These are phyloP conservation scores for Lepilemur ruficaudatus DNA, from an alignment of 2,797 vertebrate genomes.

Conservation along the genomic window DNA sequence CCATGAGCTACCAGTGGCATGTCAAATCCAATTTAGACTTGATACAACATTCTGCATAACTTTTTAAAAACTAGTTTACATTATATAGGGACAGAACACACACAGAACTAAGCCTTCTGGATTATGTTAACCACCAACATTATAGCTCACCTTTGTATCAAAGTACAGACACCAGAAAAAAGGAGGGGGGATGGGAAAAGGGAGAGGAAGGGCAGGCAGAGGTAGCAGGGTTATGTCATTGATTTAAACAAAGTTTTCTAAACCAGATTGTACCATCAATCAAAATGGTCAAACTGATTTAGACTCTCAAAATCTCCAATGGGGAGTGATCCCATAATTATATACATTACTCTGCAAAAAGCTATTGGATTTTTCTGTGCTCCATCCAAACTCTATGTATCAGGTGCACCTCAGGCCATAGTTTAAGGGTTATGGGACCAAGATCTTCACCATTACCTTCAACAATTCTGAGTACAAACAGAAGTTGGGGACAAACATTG, in stretches of 20 bases:
- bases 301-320: constrained; percentile 72
- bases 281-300: constrained; percentile 81
- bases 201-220: constrained; percentile 64
- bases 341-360: constrained; percentile 31
- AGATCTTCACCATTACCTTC: constrained; percentile 15
- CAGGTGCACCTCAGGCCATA: constrained; percentile 40
- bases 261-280: constrained; percentile 79
- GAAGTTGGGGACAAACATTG: constrained; percentile 47
- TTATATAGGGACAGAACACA: constrained; percentile 84
- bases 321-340: constrained; percentile 65
- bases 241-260: constrained; percentile 77
- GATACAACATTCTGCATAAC: constrained; percentile 82
- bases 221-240: constrained; percentile 55
- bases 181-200: constrained; percentile 24
- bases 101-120: constrained; percentile 79
- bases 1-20: background rate
- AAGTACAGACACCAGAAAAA: constrained; percentile 35
- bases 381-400: constrained; percentile 58
- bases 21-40: constrained; percentile 7
- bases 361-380: background rate
- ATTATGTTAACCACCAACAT: constrained; percentile 72
- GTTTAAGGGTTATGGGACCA: constrained; percentile 48
- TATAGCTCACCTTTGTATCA: constrained; percentile 62
- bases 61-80: constrained; percentile 45
- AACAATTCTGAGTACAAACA: constrained; percentile 61